Conservation (phyloP, 2,113 vertebrate genomes). For the Lepus europaeus region DNA sequence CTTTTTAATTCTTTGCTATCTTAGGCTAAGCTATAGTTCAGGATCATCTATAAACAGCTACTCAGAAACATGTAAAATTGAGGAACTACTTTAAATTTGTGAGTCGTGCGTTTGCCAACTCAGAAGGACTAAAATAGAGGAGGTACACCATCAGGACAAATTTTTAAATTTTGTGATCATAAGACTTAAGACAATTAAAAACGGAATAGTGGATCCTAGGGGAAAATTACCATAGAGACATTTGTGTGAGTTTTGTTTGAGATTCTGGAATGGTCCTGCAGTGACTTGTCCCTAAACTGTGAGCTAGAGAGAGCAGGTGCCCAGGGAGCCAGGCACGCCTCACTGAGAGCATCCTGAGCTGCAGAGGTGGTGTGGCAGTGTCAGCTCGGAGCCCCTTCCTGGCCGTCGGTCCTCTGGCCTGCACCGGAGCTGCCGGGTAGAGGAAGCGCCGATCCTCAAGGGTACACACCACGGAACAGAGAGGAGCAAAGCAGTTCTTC, state of each 20-base stretch:
- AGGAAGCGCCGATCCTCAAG: not conserved
- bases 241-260: not conserved
- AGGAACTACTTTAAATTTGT: too few relatives aligned
- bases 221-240: not conserved
- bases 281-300: not conserved
- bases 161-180: too few relatives aligned
- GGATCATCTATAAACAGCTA: too few relatives aligned
- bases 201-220: too few relatives aligned
- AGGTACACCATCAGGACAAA: too few relatives aligned
- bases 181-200: too few relatives aligned
- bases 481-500: not conserved
- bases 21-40: too few relatives aligned
- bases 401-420: not conserved
- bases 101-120: too few relatives aligned
- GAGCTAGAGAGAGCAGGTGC: not conserved
- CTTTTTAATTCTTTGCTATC: too few relatives aligned
- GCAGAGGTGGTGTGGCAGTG: not conserved
- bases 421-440: not conserved
- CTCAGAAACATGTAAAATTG: too few relatives aligned
- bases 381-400: not conserved
- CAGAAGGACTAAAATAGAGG: too few relatives aligned
- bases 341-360: not conserved
- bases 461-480: not conserved
- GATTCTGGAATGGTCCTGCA: not conserved
- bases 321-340: not conserved